A percentile compares a stretch with the other conserved stretches of the same genome.
Evolutionary conservation across 2,797 vertebrate species (phyloP).

Genomic region (Crenuchus spilurus): DNA sequence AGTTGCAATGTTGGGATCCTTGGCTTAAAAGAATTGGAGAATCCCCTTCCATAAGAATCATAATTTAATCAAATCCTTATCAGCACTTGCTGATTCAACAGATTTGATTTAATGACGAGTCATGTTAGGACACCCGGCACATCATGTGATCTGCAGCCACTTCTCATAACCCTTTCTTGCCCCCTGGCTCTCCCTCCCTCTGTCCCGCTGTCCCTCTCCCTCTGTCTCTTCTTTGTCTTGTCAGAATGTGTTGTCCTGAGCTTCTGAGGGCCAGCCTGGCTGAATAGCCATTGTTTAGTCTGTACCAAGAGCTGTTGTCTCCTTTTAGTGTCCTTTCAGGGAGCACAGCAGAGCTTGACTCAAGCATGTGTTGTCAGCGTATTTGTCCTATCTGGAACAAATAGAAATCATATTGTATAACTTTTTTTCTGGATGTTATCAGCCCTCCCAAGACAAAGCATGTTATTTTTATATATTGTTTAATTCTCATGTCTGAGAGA

Average conservation of each 20-base stretch:
- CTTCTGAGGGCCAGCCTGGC: constrained; percentile 34
- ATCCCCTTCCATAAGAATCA: too few species aligned
- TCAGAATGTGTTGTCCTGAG: constrained; percentile 48
- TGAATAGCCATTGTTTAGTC: constrained; percentile 60
- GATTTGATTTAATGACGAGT: constrained; percentile 10
- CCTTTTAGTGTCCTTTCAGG: constrained; percentile 30
- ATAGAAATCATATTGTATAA: constrained; percentile 2
- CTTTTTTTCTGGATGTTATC: constrained; percentile 3
- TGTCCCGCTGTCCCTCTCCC: constrained; percentile 32
- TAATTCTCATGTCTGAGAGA: constrained; percentile 2
- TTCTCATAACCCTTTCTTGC: constrained; percentile 34
- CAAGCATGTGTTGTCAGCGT: constrained; percentile 17
- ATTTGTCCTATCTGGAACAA: constrained; percentile 28
- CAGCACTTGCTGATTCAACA: background rate
- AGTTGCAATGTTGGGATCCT: too few species aligned
- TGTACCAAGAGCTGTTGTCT: constrained; percentile 57
- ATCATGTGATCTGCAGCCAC: constrained; percentile 29
- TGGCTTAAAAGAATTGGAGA: too few species aligned
- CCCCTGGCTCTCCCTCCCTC: constrained; percentile 20
- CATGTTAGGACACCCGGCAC: background rate
- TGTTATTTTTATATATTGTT: background rate
- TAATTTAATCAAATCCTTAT: background rate
- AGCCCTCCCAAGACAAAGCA: constrained; percentile 1
- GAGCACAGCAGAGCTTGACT: constrained; percentile 29
- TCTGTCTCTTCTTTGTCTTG: constrained; percentile 47